Percentiles rank a stretch among this genome's conserved stretches.
Evolutionary conservation across 2,888 invertebrate species (phyloP).

Genomic region (Chromoteleia sp.): DNA sequence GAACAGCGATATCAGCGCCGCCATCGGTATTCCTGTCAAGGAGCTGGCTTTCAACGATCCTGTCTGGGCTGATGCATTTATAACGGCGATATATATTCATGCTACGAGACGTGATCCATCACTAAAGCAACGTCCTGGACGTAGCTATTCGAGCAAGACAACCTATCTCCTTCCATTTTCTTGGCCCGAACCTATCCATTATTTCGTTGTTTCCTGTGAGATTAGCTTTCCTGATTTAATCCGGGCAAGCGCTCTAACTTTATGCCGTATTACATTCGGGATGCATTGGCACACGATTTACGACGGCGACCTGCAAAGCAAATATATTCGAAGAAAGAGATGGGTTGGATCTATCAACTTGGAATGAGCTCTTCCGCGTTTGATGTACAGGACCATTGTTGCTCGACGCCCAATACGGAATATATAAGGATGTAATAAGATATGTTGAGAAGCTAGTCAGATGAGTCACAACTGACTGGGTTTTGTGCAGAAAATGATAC

Average conservation of each 20-base stretch:
- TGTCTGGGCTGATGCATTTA: slow-evolving; percentile 68
- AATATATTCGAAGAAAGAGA: slow-evolving; percentile 47
- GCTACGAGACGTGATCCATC: slow-evolving; percentile 77
- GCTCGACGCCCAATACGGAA: not conserved
- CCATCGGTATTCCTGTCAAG: slow-evolving; percentile 61
- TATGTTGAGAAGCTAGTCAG: slow-evolving; percentile 25
- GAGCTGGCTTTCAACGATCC: slow-evolving; percentile 60
- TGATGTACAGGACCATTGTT: slow-evolving; percentile 26
- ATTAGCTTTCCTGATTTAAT: slow-evolving; percentile 74
- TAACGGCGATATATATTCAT: slow-evolving; percentile 78
- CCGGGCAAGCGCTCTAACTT: slow-evolving; percentile 54
- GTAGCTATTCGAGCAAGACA: slow-evolving; percentile 47
- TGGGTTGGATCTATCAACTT: slow-evolving; percentile 18
- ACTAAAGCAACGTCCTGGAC: slow-evolving; percentile 70
- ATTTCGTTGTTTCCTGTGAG: slow-evolving; percentile 75
- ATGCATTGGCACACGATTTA: slow-evolving; percentile 71
- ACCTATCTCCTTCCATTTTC: slow-evolving; percentile 50
- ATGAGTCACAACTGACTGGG: slow-evolving; percentile 1
- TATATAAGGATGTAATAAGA: slow-evolving; percentile 14
- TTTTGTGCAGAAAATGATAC: slow-evolving; percentile 54
- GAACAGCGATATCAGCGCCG: slow-evolving; percentile 20
- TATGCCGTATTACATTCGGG: slow-evolving; percentile 61
- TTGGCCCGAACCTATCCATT: slow-evolving; percentile 62
- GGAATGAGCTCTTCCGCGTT: slow-evolving; percentile 10
- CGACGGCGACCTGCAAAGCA: slow-evolving; percentile 67